Conservation (phyloP, 2,797 vertebrate species). For the Rhabdophis nuchalis region DNA sequence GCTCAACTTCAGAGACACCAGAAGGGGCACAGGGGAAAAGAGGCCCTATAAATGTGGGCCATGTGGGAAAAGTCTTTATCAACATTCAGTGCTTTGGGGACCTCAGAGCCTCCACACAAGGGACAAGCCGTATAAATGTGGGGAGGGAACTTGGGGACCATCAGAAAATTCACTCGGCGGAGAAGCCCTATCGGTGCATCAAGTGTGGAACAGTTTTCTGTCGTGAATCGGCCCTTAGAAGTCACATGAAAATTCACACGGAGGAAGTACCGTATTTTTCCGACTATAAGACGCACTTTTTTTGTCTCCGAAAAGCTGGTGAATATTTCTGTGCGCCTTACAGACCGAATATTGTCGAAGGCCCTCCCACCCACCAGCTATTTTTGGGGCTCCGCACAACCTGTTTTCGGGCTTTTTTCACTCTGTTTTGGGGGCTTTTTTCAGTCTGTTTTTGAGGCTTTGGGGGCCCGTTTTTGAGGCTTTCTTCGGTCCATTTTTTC, state of each 20-base stretch:
- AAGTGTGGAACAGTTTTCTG: neutral
- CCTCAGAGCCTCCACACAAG: neutral
- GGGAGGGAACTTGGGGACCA: neutral
- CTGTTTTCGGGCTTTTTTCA: no score
- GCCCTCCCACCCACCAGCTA: no score
- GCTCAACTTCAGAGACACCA: neutral
- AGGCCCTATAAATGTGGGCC: neutral
- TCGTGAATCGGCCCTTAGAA: neutral
- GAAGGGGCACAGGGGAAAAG: neutral
- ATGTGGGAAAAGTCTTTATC: neutral
- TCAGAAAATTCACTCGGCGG: neutral
- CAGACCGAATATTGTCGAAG: no score
- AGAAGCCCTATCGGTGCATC: neutral
- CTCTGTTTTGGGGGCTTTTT: no score
- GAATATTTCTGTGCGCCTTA: no score
- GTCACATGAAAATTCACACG: neutral
- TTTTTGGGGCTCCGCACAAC: no score
- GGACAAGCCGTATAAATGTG: neutral
- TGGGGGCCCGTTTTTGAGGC: no score
- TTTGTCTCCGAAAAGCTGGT: no score
- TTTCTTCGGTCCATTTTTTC: no score
- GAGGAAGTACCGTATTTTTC: neutral
- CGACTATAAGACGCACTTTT: no score
- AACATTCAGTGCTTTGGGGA: neutral
- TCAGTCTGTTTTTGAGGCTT: no score